Evolutionary conservation across 1,140 invertebrate genomes (phyloP), one percentile per base, ranked within the genome.

Genomic region (Anastrepha obliqua): DNA sequence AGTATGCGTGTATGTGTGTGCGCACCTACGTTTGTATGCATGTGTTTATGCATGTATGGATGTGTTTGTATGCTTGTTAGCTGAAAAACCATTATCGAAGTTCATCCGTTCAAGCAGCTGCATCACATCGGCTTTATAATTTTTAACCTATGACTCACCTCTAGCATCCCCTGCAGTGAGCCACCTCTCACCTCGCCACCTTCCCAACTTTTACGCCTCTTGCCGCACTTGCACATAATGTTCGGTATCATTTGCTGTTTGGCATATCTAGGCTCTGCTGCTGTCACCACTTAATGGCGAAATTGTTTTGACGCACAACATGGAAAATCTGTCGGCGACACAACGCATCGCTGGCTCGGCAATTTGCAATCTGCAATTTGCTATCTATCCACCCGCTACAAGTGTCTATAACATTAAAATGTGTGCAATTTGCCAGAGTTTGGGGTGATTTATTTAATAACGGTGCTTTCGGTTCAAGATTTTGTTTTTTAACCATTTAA

Each of bases 271-370:
- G 39, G 67, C 67, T 74, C 42, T 8, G 0, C 67, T 74, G 67
- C 67, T 74, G 67, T 74, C 42, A 74, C 0, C 67, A 74, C 67
- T 74, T 42, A 74, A 74, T 47, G 67, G 39, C 39, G 67, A 74
- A 74, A 74, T 74, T 74, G 67, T 74, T 74, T 47, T 74, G 67
- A 74, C 67, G 42, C 67, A 74, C 67, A 74, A 74, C 67, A 74
- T 74, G 67, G 67, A 74, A 74, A 74, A 74, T 47, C 67, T 74
- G 67, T 74, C 67, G 67, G 39, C 42, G 15, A 17, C 67, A 47
- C 8, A 47, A 47, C 39, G 67, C 42, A 44, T 39, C 15, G 42
- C 42, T 74, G 67, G 39, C 6, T 47, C 67, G 42, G 67, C 42
- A 17, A 74, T 74, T 74, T 74, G 42, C 44, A 74, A 17, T 47